These are phyloP conservation scores for Pristionchus fissidentatus DNA, from an alignment of 2,888 invertebrate species.

Conservation along the genomic window DNA sequence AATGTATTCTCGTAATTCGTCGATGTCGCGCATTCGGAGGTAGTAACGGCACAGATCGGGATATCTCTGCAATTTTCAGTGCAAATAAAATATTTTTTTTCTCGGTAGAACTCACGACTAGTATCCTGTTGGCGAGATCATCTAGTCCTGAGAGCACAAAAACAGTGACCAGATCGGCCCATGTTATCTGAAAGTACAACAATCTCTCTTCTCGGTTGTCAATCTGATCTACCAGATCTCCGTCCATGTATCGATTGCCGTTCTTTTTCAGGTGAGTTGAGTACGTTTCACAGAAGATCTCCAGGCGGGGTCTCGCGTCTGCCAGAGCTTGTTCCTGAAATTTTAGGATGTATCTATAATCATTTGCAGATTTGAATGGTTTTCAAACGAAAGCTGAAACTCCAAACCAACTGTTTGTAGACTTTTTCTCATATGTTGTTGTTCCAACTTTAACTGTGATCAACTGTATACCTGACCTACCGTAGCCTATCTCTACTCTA, in stretches of 20 bases:
- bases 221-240: slow-evolving; percentile 3
- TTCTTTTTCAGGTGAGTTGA: slow-evolving; percentile 40
- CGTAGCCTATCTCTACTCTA: not conserved
- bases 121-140: slow-evolving; percentile 32
- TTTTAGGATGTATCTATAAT: slow-evolving; percentile 1
- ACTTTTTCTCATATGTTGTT: too few species aligned
- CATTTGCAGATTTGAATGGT: not conserved
- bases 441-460: too few species aligned
- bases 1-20: slow-evolving; percentile 42
- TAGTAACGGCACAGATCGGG: slow-evolving; percentile 25
- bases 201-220: not conserved
- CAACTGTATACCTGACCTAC: not conserved
- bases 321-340: slow-evolving; percentile 21
- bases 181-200: slow-evolving; percentile 32
- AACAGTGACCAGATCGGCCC: slow-evolving; percentile 38
- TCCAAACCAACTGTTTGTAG: too few species aligned
- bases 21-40: slow-evolving; percentile 38
- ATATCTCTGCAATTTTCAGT: slow-evolving; percentile 11
- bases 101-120: not conserved
- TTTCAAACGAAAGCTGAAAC: too few species aligned
- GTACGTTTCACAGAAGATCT: slow-evolving; percentile 25
- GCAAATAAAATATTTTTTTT: not conserved
- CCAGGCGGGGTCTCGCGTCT: slow-evolving; percentile 13
- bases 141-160: slow-evolving; percentile 42
- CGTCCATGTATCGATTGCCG: slow-evolving; percentile 39